Conservation (phyloP, 2,797 vertebrate species). For the Falco biarmicus region DNA sequence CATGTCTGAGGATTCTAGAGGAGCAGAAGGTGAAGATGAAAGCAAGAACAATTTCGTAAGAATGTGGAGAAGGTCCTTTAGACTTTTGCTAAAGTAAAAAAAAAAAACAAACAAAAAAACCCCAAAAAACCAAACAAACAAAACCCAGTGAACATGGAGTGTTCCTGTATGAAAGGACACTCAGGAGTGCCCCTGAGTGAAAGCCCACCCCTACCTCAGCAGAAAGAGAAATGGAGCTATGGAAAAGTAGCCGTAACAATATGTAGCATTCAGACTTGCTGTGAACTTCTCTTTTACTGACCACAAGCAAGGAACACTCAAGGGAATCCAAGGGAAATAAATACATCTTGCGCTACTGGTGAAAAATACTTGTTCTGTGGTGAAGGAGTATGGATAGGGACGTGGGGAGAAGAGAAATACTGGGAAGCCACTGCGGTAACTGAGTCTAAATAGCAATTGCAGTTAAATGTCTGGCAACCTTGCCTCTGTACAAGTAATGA, state of each 20-base stretch:
- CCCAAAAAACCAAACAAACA: not conserved
- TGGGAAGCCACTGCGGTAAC: not conserved
- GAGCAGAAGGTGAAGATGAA: not conserved
- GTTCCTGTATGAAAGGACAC: too few relatives aligned
- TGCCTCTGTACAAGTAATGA: not conserved
- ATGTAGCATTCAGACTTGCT: accelerated
- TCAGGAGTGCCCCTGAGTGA: not conserved
- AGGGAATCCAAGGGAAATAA: not conserved
- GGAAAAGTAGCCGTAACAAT: not conserved
- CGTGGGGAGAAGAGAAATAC: not conserved
- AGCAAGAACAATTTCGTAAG: not conserved
- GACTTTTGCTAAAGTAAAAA: not conserved
- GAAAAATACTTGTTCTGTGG: not conserved
- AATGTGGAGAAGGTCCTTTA: not conserved
- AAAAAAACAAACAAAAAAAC: not conserved
- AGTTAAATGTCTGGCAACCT: not conserved
- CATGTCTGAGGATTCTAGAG: not conserved
- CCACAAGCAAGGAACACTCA: not conserved
- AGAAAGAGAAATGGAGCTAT: not conserved
- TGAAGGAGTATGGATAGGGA: not conserved
- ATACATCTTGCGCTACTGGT: not conserved
- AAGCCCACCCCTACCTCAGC: not conserved
- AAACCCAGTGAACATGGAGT: not conserved
- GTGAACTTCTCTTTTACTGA: not conserved
- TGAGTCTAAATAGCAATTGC: not conserved